Evolutionary conservation across 2,797 vertebrate species (phyloP), one percentile per base, ranked within the genome.

Genomic region (Hydrolagus colliei): DNA sequence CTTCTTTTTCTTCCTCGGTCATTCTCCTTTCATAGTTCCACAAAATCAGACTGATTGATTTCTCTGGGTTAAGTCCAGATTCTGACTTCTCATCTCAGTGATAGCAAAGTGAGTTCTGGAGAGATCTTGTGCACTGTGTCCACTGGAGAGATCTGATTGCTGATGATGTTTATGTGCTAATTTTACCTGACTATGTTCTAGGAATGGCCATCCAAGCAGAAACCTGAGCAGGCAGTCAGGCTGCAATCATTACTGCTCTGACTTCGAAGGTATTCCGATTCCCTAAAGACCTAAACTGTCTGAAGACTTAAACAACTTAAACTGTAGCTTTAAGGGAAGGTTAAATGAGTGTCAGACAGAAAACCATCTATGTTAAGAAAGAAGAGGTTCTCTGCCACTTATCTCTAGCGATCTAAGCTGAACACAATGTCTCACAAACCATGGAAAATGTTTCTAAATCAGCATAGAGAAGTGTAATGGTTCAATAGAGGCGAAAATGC

Each of bases 171-270:
- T 89, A 88, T 87, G 41, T 90, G 88, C 90, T 91, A 90, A 91
- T 90, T 91, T 91, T 91, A 91, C 89, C 88, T 74, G 10, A 86
- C 86, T 85, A 76, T 88, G 88, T 90, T 90, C 89, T 88, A 88
- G 88, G 89, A 90, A 91, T 87, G 88, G 87, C 75, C 71, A 89
- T 88, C 87, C 87, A 87, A 86, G 87, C 85, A 71, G 90, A 90
- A 90, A 91, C 88, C 74, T 86, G 90, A 91, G 88, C 76, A 87
- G 72, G 18, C 41, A 35, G 76, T 80, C 67, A 63, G 67, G 61
- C 86, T 82, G 22, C 85, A 79, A n/a, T 80, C 62, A 52, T n/a
- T 73, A 52, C 77, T 41, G 52, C 72, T 18, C 79, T 84, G 71
- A 86, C 86, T 79, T 71, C 71, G 18, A 18, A 84, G 77, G 52